These are phyloP conservation scores for Thermophis baileyi DNA, from an alignment of 2,113 vertebrate species.

Conservation along the genomic window DNA sequence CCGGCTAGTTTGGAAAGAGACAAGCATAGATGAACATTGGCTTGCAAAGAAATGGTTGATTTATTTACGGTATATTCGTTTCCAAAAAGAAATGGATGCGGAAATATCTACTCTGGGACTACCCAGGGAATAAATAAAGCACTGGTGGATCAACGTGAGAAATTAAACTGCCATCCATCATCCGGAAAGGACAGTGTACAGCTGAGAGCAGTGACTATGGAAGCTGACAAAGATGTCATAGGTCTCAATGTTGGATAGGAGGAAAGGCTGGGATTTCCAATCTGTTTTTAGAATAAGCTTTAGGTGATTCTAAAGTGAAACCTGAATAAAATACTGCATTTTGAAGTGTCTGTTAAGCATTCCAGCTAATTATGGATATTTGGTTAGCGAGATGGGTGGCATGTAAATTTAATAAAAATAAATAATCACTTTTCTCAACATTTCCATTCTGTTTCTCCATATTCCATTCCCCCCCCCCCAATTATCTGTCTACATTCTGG, in stretches of 20 bases:
- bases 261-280: not conserved
- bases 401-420: not conserved
- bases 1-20: not conserved
- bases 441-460: not conserved
- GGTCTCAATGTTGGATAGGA: not conserved
- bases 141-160: conserved; percentile 8
- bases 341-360: not conserved
- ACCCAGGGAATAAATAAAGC: conserved; percentile 5
- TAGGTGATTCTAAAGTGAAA: not conserved
- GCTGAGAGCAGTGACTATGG: not conserved
- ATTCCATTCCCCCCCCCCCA: not conserved
- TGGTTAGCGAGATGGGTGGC: not conserved
- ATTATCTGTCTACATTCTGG: not conserved
- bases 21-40: not conserved
- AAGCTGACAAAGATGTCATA: conserved; percentile 3
- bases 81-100: not conserved
- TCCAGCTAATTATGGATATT: not conserved
- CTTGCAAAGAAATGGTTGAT: conserved; percentile 8
- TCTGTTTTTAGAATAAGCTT: not conserved
- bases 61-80: not conserved
- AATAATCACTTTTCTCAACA: not conserved
- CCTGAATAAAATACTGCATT: not conserved
- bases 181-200: not conserved
- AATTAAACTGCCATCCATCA: conserved; percentile 24
- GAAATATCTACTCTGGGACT: conserved; percentile 21